Conservation (phyloP, 2,888 invertebrate genomes). For the Ectemnius lituratus region DNA sequence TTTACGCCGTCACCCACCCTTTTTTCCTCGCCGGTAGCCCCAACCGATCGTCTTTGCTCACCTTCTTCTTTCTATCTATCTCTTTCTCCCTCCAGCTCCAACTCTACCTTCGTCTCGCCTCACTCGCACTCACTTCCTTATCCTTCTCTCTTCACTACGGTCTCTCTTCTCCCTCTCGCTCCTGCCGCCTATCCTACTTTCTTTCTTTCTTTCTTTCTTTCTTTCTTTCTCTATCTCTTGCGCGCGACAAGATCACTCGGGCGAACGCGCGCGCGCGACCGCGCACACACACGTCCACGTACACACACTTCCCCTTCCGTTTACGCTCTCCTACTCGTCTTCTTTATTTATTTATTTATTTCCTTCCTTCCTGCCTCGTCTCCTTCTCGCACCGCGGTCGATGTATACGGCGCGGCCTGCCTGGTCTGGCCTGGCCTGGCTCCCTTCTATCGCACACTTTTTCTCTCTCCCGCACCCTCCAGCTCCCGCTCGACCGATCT, state of each 20-base stretch:
- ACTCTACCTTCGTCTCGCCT: constrained; percentile 29
- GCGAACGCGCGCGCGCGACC: no score
- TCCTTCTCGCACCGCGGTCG: not conserved
- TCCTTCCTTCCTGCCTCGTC: constrained; percentile 3
- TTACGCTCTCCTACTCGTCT: not conserved
- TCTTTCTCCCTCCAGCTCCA: constrained; percentile 25
- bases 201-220: constrained; percentile 27
- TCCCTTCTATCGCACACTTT: not conserved
- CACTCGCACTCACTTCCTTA: constrained; percentile 14
- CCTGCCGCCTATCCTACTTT: not conserved
- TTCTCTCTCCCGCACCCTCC: constrained; percentile 2
- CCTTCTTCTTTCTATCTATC: constrained; percentile 16
- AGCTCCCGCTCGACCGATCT: constrained; percentile 16
- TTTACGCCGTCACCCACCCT: constrained; percentile 21
- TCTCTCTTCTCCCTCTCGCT: no score
- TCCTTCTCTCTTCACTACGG: no score
- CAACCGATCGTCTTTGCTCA: constrained; percentile 25
- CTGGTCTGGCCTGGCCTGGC: not conserved
- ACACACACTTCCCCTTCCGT: not conserved
- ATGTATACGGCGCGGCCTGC: not conserved
- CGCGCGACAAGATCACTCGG: no score
- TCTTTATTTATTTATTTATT: not conserved
- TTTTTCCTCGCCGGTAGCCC: constrained; percentile 22
- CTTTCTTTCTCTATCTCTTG: constrained; percentile 24
- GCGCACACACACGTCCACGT: no score